Evolutionary conservation across 2,888 invertebrate species (phyloP), one percentile per base, ranked within the genome.

Genomic region (Pammene aurita): DNA sequence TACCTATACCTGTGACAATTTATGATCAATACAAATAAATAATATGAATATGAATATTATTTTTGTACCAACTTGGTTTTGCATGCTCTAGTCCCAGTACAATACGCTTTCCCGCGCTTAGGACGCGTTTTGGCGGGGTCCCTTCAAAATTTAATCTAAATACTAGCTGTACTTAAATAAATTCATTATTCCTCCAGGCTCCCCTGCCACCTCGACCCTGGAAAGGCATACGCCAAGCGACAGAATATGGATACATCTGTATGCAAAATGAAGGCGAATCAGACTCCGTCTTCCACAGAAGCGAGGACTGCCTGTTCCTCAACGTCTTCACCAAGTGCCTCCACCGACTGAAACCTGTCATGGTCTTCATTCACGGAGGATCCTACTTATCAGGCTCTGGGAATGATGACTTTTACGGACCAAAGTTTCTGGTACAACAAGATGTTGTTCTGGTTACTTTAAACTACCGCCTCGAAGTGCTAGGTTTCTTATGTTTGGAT

Each of bases 321-420:
- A 80, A 81, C 56, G 74, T 81, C 18, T 81, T 80, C 67, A 75
- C 77, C 5, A 74, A 66, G 56, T 71, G 72, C 13, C 42, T 74
- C 9, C 26, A 61, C 41, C 26, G 67, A 0, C 44, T 55, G 38
- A 67, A 77, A 34, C 82, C 83, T 0, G 84, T 85, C 6, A 77
- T 85, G 75, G 76, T 85, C 5, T 84, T 74, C 71, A 76, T 85
- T 16, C 82, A 85, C 61, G 82, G 81, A 11, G 84, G 84, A 16
- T 77, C 75, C 35, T 83, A 74, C 70, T 72, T 75, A 57, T 60
- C 72, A 14, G 84, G 84, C 7, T 76, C 77, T 13, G 78, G 80
- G n/a, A 72, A 74, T 35, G 65, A 70, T 18, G 75, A 75, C 7
- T 44, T 73, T 9, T 75, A 77, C 44, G 83, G 85, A 9, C 80